A percentile compares a stretch with the other conserved stretches of the same genome.
Conservation (phyloP, 2,797 vertebrate species). For the Periophthalmus magnuspinnatus region DNA sequence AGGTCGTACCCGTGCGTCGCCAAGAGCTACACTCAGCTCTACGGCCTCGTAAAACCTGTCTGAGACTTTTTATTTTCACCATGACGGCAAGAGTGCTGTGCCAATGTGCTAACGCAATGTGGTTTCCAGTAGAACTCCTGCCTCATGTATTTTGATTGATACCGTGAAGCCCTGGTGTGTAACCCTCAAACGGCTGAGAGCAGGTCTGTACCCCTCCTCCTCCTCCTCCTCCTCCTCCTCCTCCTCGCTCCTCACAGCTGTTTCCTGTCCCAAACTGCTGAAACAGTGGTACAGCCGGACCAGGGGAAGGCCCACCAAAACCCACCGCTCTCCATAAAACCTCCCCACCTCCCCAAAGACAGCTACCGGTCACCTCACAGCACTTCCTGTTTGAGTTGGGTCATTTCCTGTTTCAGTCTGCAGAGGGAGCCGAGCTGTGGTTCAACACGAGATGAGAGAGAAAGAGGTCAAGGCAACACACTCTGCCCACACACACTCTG, state of each 20-base stretch:
- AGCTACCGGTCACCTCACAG: slow-evolving; percentile 75
- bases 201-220: slow-evolving; percentile 59
- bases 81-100: slow-evolving; percentile 16
- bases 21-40: not conserved
- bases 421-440: slow-evolving; percentile 34
- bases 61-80: slow-evolving; percentile 7
- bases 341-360: slow-evolving; percentile 37
- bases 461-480: slow-evolving; percentile 52
- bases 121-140: slow-evolving; percentile 58
- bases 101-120: slow-evolving; percentile 63
- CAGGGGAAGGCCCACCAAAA: slow-evolving; percentile 59
- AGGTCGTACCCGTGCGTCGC: not conserved
- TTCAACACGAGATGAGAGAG: slow-evolving; percentile 34
- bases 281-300: slow-evolving; percentile 65
- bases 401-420: slow-evolving; percentile 75
- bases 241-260: slow-evolving; percentile 74
- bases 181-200: slow-evolving; percentile 71
- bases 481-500: slow-evolving; percentile 22
- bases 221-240: slow-evolving; percentile 49
- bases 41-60: not conserved
- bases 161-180: slow-evolving; percentile 54
- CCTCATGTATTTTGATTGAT: slow-evolving; percentile 70
- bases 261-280: slow-evolving; percentile 80
- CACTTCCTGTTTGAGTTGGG: slow-evolving; percentile 74
- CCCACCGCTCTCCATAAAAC: slow-evolving; percentile 36